Conservation (phyloP, 2,888 invertebrate species). For the Sycophila texana region DNA sequence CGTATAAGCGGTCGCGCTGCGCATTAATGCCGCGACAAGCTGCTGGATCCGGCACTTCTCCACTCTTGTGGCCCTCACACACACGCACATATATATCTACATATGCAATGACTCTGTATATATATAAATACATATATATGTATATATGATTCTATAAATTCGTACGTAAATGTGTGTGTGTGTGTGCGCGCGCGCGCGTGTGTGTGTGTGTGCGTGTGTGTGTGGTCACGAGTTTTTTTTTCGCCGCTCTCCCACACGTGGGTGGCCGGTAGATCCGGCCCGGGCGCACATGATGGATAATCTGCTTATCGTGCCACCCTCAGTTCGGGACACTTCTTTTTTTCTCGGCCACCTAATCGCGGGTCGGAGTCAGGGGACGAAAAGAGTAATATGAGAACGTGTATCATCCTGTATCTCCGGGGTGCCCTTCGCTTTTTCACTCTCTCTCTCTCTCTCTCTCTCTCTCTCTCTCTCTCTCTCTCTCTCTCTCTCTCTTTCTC, state of each 20-base stretch:
- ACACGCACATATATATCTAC: constrained; percentile 32
- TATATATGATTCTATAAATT: no score
- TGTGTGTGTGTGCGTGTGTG: no score
- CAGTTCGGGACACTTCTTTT: constrained; percentile 46
- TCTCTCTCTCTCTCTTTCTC: constrained; percentile 17
- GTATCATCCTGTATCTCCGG: constrained; percentile 42
- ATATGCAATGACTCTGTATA: constrained; percentile 28
- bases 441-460: constrained; percentile 10
- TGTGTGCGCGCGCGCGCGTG: no score
- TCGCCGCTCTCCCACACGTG: not conserved
- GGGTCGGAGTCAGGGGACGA: not conserved
- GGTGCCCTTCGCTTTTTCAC: constrained; percentile 27
- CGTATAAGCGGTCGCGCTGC: constrained; percentile 59
- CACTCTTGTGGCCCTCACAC: no score
- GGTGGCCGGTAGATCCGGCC: constrained; percentile 50
- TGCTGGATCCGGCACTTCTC: constrained; percentile 61
- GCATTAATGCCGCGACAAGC: constrained; percentile 66
- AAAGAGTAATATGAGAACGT: constrained; percentile 51
- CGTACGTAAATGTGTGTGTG: no score
- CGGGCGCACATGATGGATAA: constrained; percentile 66
- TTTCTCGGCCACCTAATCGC: constrained; percentile 46
- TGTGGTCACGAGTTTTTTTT: not conserved
- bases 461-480: not conserved
- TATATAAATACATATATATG: no score
- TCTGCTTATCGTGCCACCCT: constrained; percentile 65